Evolutionary conservation across 92 coral and sea anemone species (phyloP).

Genomic region (Virgularia gustaviana): DNA sequence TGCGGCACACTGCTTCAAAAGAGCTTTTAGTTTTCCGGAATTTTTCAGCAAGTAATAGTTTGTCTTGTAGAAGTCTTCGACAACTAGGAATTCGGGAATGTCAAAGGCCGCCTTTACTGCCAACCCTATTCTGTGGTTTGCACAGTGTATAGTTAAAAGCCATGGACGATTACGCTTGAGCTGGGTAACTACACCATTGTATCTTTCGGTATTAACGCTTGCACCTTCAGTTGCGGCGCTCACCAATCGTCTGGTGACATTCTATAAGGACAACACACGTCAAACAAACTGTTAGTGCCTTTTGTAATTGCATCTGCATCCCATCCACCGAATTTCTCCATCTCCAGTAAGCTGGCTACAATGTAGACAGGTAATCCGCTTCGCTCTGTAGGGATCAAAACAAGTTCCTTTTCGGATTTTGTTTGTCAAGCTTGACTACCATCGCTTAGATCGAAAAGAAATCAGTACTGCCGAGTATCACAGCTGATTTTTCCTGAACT

Average conservation of each 20-base stretch:
- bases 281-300: conserved; percentile 33
- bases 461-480: conserved; percentile 37
- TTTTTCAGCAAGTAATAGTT: conserved; percentile 39
- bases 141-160: conserved; percentile 35
- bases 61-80: conserved; percentile 27
- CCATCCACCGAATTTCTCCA: conserved; percentile 45
- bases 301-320: conserved; percentile 37
- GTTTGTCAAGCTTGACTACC: conserved; percentile 37
- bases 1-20: conserved; percentile 9
- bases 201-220: conserved; percentile 40
- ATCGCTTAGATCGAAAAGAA: too few species aligned
- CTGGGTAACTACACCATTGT: conserved; percentile 29
- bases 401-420: conserved; percentile 36
- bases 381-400: conserved; percentile 31
- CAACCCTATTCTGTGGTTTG: conserved; percentile 37
- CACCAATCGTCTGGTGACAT: conserved; percentile 35
- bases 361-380: conserved; percentile 40
- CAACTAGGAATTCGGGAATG: conserved; percentile 3
- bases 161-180: conserved; percentile 28
- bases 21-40: conserved; percentile 23
- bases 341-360: conserved; percentile 34
- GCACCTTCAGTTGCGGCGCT: conserved; percentile 38
- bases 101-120: conserved; percentile 32
- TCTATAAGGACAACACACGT: conserved; percentile 29
- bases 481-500: conserved; percentile 22